Base-by-base conservation (phyloP, 1,140 invertebrate species). In the Lepeophtheirus salmonis region DNA sequence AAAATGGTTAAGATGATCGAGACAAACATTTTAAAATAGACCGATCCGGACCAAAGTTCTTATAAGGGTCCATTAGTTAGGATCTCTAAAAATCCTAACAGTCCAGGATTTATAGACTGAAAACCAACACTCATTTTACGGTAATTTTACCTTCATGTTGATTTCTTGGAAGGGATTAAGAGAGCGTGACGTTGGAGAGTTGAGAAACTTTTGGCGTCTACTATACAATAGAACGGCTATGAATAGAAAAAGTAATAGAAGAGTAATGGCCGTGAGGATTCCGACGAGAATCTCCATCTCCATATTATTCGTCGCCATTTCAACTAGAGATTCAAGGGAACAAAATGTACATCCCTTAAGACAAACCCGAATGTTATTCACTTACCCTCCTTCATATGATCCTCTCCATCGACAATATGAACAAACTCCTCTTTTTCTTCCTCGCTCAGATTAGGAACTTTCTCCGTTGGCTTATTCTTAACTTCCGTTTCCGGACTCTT, bases 211-310 rank as follows among this genome's bases (percentile, higher is more conserved):
- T 41, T 57, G 52, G 23, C 69, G 72, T 63, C 78, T 75, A 63
- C 80, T 77, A 67, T 82, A 81, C 51, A 81, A 72, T 48, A 57
- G 55, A 16, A 79, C 76, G 59, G 84, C 78, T 66, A 84, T 81
- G 66, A 84, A 77, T 60, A 80, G 74, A 67, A 84, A 83, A 50
- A 80, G 70, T 13, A 83, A 73, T 61, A 83, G 71, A 17, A 85
- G 69, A 64, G 85, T 84, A 63, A 84, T 79, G 20, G 81, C 81
- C 14, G 79, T 79, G 63, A 86, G 72, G 48, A 80, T 77, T n/a
- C 83, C 82, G 66, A 86, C 83, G 61, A 85, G 77, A 63, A 84
- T 75, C 49, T 82, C 83, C 66, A 85, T 81, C 17, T 57, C 23
- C 3, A 57, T 17, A 41, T 17, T 57, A 17, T 14, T 57, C 25